Base-by-base conservation (phyloP, 1,140 invertebrate genomes). In the Leptopilina boulardi region DNA sequence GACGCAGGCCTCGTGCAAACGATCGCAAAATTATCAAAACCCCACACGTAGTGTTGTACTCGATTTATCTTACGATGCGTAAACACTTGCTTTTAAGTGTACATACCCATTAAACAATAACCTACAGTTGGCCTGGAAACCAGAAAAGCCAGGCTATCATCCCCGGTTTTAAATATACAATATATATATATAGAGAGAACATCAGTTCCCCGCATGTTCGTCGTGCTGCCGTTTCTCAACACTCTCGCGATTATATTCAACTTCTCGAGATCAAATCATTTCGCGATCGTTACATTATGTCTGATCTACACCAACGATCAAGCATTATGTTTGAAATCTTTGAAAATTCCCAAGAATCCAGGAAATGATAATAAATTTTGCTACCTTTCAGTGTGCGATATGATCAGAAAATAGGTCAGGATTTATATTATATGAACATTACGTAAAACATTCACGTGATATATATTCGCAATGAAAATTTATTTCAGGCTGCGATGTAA, bases 21-120 rank as follows among this genome's bases (percentile, higher is more conserved):
- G 76, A 79, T 84, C 80, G 80, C 74, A 73, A 78, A 80, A 79
- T 89, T 87, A 88, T 87, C 86, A 81, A 77, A 85, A 81, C 84
- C 86, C 86, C 87, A 88, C 86, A 88, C 86, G 86, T 84, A 82
- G 84, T 72, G 75, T 71, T 80, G 79, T 82, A 80, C 78, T 78
- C 86, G 82, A 87, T 88, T 87, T 88, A 89, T 88, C 86, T 87
- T 72, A 78, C 80, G 84, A 87, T 85, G 84, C 83, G 83, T 87
- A 85, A 89, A 89, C 84, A 85, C 85, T 88, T 85, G 87, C 34
- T 38, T 38, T 89, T 87, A 86, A 86, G 83, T 79, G 84, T 83
- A 82, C 78, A 71, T 78, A 76, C 59, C 85, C 83, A 84, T 87
- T 84, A 85, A 82, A 81, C 73, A 82, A 84, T 81, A 84, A 85